phyloP scores from a whole-genome alignment of 2,888 invertebrate species.

The Cotesia congregata region DNA sequence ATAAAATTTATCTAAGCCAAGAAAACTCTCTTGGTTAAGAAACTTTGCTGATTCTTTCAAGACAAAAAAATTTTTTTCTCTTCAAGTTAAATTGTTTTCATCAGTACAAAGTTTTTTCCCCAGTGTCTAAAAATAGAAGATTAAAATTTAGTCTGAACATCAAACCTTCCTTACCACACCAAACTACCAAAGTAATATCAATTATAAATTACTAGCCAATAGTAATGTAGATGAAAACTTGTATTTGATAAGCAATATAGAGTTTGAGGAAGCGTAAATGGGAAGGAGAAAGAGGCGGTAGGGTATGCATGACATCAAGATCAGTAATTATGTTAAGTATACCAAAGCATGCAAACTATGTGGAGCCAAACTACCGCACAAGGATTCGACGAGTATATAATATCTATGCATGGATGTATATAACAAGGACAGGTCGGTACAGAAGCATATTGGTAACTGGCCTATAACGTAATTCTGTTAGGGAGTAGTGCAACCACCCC shows the following conservation, averaged over 20 bases:
- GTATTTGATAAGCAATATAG: background rate
- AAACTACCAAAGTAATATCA: background rate
- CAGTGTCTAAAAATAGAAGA: too few relatives aligned
- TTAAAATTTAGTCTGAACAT: too few relatives aligned
- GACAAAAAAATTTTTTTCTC: too few relatives aligned
- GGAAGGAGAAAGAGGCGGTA: conserved; percentile 2
- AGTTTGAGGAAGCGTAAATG: background rate
- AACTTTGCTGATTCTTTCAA: too few relatives aligned
- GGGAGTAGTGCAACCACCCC: conserved; percentile 59
- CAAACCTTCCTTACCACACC: background rate
- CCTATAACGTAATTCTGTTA: conserved; percentile 61
- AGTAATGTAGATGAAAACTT: background rate
- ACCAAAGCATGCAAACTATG: conserved; percentile 55
- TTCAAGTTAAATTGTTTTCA: too few relatives aligned
- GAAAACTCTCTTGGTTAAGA: too few relatives aligned
- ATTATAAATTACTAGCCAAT: background rate
- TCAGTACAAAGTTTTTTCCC: too few relatives aligned
- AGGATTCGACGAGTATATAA: conserved; percentile 36
- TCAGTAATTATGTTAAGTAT: conserved; percentile 65
- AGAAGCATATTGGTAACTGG: conserved; percentile 43
- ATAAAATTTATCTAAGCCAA: too few relatives aligned
- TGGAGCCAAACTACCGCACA: conserved; percentile 44
- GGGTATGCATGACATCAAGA: conserved; percentile 34
- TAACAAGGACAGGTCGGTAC: conserved; percentile 26
- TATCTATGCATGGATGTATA: background rate